phyloP scores from a whole-genome alignment of 2,797 vertebrate species.

The Pteronotus mesoamericanus region DNA sequence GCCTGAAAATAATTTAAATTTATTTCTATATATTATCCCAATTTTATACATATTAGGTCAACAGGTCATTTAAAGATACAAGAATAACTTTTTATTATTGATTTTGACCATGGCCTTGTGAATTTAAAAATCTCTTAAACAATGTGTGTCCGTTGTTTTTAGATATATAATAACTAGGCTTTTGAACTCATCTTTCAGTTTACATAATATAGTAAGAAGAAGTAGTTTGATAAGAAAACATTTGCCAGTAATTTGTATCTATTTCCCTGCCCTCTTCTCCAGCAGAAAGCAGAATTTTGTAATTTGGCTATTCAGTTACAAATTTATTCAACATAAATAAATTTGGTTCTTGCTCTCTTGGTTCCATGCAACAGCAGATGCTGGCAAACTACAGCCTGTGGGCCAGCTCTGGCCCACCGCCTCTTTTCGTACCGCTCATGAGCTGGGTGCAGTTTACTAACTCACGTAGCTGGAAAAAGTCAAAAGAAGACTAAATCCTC shows the following conservation, averaged over 20 bases:
- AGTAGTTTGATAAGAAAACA: background rate
- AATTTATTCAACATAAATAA: background rate
- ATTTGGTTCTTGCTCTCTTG: background rate
- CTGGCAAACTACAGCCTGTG: background rate
- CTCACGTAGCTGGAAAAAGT: background rate
- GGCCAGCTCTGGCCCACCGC: background rate
- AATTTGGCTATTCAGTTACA: background rate
- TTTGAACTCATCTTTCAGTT: background rate
- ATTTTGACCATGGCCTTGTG: background rate
- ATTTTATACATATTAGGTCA: slow-evolving; percentile 15
- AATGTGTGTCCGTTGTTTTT: background rate
- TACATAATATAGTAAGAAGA: background rate
- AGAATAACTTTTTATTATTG: slow-evolving; percentile 22
- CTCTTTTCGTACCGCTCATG: background rate
- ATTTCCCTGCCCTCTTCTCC: background rate
- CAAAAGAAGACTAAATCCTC: background rate
- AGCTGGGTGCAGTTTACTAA: background rate
- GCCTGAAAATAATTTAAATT: background rate
- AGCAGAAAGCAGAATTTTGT: background rate
- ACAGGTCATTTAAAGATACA: slow-evolving; percentile 2
- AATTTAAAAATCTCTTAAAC: slow-evolving; percentile 14
- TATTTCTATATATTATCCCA: background rate
- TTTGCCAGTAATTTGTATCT: background rate
- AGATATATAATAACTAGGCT: background rate
- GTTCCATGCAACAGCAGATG: background rate